Percentiles rank a stretch among this genome's conserved stretches.
Evolutionary conservation across 2,888 invertebrate genomes (phyloP).

Genomic region (Diabrotica balteata): DNA sequence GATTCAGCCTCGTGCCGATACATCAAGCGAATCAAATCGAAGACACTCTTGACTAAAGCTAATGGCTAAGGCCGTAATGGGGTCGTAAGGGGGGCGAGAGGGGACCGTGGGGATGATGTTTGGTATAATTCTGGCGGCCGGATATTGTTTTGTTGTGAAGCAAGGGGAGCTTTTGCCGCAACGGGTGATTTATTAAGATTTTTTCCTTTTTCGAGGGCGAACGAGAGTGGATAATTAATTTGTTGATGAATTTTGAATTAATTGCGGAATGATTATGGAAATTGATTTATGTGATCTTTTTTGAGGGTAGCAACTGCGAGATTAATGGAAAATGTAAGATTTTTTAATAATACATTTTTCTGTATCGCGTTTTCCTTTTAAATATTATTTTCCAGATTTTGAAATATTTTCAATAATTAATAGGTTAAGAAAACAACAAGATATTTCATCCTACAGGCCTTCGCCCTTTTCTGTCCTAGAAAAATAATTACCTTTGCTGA

Average conservation of each 20-base stretch:
- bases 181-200: slow-evolving; percentile 23
- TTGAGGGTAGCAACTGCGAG: neutral
- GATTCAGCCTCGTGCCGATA: neutral
- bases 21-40: slow-evolving; percentile 10
- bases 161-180: slow-evolving; percentile 3
- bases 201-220: slow-evolving; percentile 8
- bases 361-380: no score
- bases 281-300: slow-evolving; percentile 10
- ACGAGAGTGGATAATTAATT: slow-evolving; percentile 6
- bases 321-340: neutral
- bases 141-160: slow-evolving; percentile 27
- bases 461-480: no score
- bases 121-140: slow-evolving; percentile 21
- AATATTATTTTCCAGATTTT: no score
- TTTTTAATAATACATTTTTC: neutral
- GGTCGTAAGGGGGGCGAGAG: slow-evolving; percentile 5
- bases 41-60: slow-evolving; percentile 11
- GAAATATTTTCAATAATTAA: no score
- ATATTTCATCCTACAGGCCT: no score
- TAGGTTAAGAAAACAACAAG: no score
- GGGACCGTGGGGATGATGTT: slow-evolving; percentile 18
- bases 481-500: no score
- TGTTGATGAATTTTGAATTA: slow-evolving; percentile 25
- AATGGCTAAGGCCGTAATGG: slow-evolving; percentile 2
- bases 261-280: slow-evolving; percentile 18